phyloP scores from a whole-genome alignment of 2,797 vertebrate genomes.

The Yasuhikotakia modesta region DNA sequence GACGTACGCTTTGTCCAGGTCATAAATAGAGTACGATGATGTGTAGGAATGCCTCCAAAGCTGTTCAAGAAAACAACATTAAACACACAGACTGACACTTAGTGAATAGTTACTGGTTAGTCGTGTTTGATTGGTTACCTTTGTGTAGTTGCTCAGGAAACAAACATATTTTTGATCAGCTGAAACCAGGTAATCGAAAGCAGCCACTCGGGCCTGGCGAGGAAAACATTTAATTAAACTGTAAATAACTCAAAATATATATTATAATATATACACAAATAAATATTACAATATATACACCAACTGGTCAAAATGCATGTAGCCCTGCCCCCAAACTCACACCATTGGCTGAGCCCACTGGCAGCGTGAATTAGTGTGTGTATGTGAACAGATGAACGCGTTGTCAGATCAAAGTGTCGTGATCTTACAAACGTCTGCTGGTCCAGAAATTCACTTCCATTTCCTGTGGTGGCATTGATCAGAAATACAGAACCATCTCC shows the following conservation, averaged over 20 bases:
- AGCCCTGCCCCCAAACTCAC: neutral
- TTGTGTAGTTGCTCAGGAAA: slow-evolving; percentile 88
- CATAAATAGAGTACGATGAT: slow-evolving; percentile 86
- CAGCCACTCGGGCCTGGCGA: slow-evolving; percentile 75
- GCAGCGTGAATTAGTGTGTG: neutral
- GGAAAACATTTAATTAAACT: neutral
- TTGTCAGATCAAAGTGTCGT: neutral
- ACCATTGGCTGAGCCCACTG: neutral
- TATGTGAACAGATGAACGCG: neutral
- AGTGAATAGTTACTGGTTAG: neutral
- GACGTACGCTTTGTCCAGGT: slow-evolving; percentile 76
- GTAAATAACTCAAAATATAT: neutral
- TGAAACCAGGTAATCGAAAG: slow-evolving; percentile 85
- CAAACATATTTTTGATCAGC: slow-evolving; percentile 83
- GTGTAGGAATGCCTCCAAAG: slow-evolving; percentile 92
- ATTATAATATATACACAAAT: no score
- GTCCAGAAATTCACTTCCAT: slow-evolving; percentile 71
- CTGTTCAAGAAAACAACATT: slow-evolving; percentile 67
- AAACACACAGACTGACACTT: neutral
- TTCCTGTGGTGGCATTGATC: slow-evolving; percentile 71
- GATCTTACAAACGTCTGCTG: slow-evolving; percentile 80
- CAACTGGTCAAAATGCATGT: neutral
- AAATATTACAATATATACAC: no score
- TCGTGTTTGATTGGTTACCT: slow-evolving; percentile 75
- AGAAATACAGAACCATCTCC: slow-evolving; percentile 76